Evolutionary conservation across 2,888 invertebrate species (phyloP), one percentile per base, ranked within the genome.

Genomic region (Cheilosia urbana): DNA sequence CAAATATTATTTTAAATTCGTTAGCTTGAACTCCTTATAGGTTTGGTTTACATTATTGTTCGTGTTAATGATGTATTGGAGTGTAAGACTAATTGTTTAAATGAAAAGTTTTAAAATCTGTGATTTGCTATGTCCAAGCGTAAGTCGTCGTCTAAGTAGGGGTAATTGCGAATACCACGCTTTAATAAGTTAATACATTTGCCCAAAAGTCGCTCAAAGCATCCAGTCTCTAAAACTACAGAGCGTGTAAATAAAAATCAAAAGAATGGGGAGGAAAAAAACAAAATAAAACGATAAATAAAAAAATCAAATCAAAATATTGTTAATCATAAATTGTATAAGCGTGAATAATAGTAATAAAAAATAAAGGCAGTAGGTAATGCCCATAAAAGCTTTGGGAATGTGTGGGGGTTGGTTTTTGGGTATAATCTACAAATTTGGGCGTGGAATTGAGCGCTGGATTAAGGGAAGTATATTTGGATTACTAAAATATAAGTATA

Each of bases 141-240:
- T 81, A 92, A 88, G 88, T 92, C 92, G 66, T 90, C 89, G 71
- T 92, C 92, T 88, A 92, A 89, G 87, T 92, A 92, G 87, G 89
- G 91, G 88, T 92, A 92, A 87, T 90, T 90, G 68, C 90, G 89
- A 76, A 92, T 92, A 85, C 89, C 90, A 68, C 91, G 91, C 88
- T 91, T 89, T 69, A 92, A 89, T 81, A 92, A 88, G 82, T 90
- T 88, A 87, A 89, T 89, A 88, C 91, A 91, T 88, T 90, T 90
- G 72, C 92, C 91, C 89, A 92, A 82, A 73, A 92, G 89, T 85
- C 92, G 90, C 88, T 91, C 92, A 90, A 92, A 92, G 89, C 91
- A 91, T 85, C 90, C 89, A 76, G 90, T 90, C 87, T 92, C 92
- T 88, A 92, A 89, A 88, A 90, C 92, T 92, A 89, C 78, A 75